Conservation (phyloP, 2,797 vertebrate species). For the Acipenser transmontanus region DNA sequence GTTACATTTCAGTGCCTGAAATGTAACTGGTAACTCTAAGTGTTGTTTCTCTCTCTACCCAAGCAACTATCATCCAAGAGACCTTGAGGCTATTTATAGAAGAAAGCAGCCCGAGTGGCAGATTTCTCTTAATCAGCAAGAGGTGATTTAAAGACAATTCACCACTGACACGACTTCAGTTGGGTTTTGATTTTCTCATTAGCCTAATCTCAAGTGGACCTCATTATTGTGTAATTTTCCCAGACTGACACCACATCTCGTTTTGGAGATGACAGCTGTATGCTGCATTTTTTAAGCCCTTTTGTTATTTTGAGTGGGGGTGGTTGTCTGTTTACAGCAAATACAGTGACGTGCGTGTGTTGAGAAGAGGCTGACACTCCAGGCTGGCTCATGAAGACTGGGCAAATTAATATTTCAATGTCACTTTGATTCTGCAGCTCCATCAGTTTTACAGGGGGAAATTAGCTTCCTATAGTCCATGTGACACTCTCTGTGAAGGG, state of each 20-base stretch:
- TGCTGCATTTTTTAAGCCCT: conserved; percentile 43
- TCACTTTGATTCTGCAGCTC: conserved; percentile 52
- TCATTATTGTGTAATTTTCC: conserved; percentile 76
- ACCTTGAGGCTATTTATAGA: conserved; percentile 56
- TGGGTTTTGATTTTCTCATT: conserved; percentile 81
- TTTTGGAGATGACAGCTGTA: conserved; percentile 69
- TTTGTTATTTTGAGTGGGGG: conserved; percentile 18
- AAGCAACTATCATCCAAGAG: conserved; percentile 41
- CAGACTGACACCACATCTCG: conserved; percentile 67
- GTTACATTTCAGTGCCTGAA: background rate
- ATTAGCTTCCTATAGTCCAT: conserved; percentile 40
- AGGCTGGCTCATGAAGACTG: conserved; percentile 30
- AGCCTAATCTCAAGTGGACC: conserved; percentile 76
- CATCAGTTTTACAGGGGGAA: conserved; percentile 53
- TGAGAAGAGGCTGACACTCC: conserved; percentile 29
- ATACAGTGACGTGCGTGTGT: conserved; percentile 31
- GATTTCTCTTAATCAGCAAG: conserved; percentile 67
- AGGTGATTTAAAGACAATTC: conserved; percentile 73
- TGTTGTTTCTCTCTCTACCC: conserved; percentile 8
- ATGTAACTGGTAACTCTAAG: background rate
- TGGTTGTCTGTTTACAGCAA: background rate
- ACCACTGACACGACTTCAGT: conserved; percentile 73
- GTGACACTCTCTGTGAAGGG: conserved; percentile 30
- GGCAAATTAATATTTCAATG: conserved; percentile 57
- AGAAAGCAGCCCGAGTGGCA: conserved; percentile 54